phyloP scores from a whole-genome alignment of 2,888 invertebrate genomes.

The Lepidochrysops patricia region DNA sequence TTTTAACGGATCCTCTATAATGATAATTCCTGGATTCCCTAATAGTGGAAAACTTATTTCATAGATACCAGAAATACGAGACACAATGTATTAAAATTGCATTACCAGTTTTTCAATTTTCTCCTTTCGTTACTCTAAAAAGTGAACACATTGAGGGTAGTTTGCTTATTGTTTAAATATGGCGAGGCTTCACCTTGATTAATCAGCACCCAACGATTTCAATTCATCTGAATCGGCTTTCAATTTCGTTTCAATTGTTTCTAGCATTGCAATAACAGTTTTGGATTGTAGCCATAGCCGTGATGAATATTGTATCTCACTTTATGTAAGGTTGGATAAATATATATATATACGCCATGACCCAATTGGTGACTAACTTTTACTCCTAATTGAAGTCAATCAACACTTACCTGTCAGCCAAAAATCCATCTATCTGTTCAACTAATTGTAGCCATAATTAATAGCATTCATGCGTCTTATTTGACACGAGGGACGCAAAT shows the following conservation, averaged over 20 bases:
- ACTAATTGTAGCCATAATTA: too few relatives aligned
- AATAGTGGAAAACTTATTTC: too few relatives aligned
- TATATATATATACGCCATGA: not conserved
- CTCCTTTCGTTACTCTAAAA: too few relatives aligned
- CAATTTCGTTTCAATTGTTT: not conserved
- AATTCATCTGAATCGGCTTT: not conserved
- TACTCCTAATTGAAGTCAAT: not conserved
- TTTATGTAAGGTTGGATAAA: not conserved
- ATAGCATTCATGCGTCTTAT: too few relatives aligned
- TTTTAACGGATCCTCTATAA: too few relatives aligned
- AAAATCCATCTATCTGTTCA: not conserved
- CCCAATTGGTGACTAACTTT: not conserved
- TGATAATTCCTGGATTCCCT: too few relatives aligned
- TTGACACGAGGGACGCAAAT: too few relatives aligned
- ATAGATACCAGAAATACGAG: too few relatives aligned
- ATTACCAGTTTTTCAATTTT: too few relatives aligned
- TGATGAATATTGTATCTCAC: not conserved
- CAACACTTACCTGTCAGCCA: not conserved
- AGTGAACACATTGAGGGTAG: too few relatives aligned
- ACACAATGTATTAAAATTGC: too few relatives aligned
- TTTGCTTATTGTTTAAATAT: not conserved
- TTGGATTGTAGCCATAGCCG: not conserved
- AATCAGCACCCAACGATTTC: not conserved
- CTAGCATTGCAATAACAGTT: not conserved
- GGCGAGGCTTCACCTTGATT: not conserved